phyloP scores from a whole-genome alignment of 2,888 invertebrate species.

The Tiliacea citrago region DNA sequence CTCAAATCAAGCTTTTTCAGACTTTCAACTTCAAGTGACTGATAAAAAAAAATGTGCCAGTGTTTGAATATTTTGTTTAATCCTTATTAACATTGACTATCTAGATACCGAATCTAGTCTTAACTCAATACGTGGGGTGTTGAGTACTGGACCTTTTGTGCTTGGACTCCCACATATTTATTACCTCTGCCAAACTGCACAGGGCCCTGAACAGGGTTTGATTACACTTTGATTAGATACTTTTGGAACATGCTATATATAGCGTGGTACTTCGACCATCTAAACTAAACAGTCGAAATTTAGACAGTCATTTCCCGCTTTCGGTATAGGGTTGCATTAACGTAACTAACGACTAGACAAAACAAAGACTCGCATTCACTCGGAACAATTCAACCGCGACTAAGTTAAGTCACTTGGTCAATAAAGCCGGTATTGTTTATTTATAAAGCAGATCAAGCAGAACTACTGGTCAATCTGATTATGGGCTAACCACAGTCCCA shows the following conservation, averaged over 20 bases:
- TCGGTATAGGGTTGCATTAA: not conserved
- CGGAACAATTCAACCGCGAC: constrained; percentile 5
- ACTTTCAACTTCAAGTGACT: no score
- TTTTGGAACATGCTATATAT: not conserved
- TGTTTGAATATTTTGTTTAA: no score
- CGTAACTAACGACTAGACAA: constrained; percentile 23
- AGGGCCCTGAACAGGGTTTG: no score
- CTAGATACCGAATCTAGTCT: no score
- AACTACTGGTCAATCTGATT: constrained; percentile 26
- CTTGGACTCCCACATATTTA: no score
- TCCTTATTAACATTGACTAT: no score
- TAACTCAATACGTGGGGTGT: no score
- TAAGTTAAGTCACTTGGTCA: constrained; percentile 49
- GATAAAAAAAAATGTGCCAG: no score
- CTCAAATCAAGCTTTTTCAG: no score
- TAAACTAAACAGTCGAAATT: not conserved
- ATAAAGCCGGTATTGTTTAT: constrained; percentile 50
- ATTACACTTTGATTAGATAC: not conserved
- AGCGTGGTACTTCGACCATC: not conserved
- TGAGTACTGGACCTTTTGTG: no score
- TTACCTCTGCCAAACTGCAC: no score
- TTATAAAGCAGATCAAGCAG: constrained; percentile 44
- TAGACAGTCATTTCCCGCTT: not conserved
- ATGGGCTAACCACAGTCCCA: constrained; percentile 12
- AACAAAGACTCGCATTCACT: constrained; percentile 18